A percentile compares a stretch with the other conserved stretches of the same genome.
phyloP scores from a whole-genome alignment of 2,113 vertebrate species.

The Calyptomena viridis region DNA sequence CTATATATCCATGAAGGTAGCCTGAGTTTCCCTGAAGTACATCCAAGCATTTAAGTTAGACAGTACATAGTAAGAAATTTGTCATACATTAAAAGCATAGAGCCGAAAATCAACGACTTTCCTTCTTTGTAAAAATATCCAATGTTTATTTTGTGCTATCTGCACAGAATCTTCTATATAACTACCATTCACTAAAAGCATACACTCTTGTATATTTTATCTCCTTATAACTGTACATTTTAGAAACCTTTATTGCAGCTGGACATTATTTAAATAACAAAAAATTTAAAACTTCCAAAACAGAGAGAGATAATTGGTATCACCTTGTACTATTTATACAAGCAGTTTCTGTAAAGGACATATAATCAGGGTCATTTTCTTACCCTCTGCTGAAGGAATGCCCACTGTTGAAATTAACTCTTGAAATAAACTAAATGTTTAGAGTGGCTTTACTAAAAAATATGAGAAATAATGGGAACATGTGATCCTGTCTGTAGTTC shows the following conservation, averaged over 20 bases:
- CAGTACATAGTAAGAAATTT: not conserved
- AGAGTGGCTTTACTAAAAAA: not conserved
- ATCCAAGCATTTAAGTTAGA: not conserved
- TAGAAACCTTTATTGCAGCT: not conserved
- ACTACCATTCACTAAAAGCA: not conserved
- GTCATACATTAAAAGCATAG: rapidly evolving
- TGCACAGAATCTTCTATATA: not conserved
- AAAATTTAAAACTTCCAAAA: not conserved
- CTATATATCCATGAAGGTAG: not conserved
- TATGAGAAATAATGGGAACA: not conserved
- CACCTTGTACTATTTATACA: not conserved
- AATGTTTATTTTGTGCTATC: not conserved
- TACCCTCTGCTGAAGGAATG: not conserved
- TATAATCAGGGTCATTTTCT: not conserved
- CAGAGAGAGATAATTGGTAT: not conserved
- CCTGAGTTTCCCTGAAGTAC: not conserved
- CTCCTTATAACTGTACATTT: not conserved
- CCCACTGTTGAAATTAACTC: slow-evolving; percentile 3
- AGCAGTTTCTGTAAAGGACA: not conserved
- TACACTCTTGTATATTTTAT: not conserved
- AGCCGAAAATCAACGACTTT: not conserved
- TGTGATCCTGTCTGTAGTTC: not conserved
- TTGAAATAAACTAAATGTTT: not conserved
- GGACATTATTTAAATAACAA: not conserved
- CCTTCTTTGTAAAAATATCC: not conserved